A percentile compares a stretch with the other conserved stretches of the same genome.
These are phyloP conservation scores for Neoitamus cyanurus DNA, from an alignment of 2,888 invertebrate genomes.

Conservation along the genomic window DNA sequence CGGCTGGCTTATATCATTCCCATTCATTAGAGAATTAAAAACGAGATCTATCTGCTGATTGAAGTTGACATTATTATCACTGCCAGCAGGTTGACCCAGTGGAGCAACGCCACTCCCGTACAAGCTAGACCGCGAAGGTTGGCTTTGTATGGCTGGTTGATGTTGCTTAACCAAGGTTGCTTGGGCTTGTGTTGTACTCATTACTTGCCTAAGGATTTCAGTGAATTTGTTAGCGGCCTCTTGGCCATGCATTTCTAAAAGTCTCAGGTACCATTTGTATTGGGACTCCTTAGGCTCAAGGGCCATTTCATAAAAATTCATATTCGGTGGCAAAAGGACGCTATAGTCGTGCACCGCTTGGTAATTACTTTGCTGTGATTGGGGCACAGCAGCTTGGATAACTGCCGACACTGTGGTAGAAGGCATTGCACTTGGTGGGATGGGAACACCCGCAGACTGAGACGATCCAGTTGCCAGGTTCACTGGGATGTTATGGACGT, in stretches of 20 bases:
- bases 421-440: slow-evolving; percentile 53
- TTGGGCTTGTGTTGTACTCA: slow-evolving; percentile 59
- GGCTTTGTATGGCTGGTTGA: background rate
- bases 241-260: slow-evolving; percentile 69
- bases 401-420: slow-evolving; percentile 53
- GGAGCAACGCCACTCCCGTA: background rate
- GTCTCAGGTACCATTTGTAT: slow-evolving; percentile 70
- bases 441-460: slow-evolving; percentile 54
- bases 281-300: slow-evolving; percentile 69
- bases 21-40: slow-evolving; percentile 65
- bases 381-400: slow-evolving; percentile 55
- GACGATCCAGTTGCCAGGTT: slow-evolving; percentile 56
- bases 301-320: slow-evolving; percentile 71
- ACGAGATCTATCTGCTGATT: slow-evolving; percentile 66
- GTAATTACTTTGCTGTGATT: slow-evolving; percentile 56
- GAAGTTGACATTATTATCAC: slow-evolving; percentile 58
- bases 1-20: slow-evolving; percentile 64
- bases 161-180: slow-evolving; percentile 30
- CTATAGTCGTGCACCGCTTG: slow-evolving; percentile 60
- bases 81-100: background rate
- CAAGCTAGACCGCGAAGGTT: slow-evolving; percentile 5
- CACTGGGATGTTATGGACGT: slow-evolving; percentile 66
- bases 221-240: slow-evolving; percentile 71
- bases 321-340: slow-evolving; percentile 69
- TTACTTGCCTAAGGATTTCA: slow-evolving; percentile 64